Evolutionary conservation across 2,797 vertebrate species (phyloP), one percentile per base, ranked within the genome.

Genomic region (Trachurus trachurus): DNA sequence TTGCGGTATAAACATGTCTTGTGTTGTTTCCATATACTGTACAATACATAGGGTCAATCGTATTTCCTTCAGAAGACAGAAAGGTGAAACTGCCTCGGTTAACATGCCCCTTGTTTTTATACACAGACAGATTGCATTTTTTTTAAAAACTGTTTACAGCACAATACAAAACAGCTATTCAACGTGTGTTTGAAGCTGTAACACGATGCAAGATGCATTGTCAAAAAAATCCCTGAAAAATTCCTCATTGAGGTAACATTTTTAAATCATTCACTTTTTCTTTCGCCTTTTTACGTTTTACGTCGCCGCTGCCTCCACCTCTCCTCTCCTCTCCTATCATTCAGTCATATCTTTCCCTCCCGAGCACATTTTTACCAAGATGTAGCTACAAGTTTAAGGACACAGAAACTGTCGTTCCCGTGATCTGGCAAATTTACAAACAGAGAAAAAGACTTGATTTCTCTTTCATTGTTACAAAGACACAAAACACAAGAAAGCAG

Each of bases 1-100:
- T 99, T 97, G 96, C 95, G 93, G 98, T 99, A 98, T 97, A 98
- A 99, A 98, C 97, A 98, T 95, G 96, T 97, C 94, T 96, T 94
- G 95, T 95, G 96, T 96, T 96, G 96, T 93, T 96, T 97, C 93
- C 95, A 96, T 95, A 95, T 90, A 95, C 93, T 95, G 89, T 96
- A 93, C 96, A 96, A 94, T 94, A 93, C 93, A 95, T 94, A 94
- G 94, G 95, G 96, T 96, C 96, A 96, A 94, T 96, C 82, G 70
- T 77, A 87, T 96, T 96, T 96, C 96, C 96, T 97, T 98, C 97
- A 97, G 96, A 93, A 95, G 92, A 94, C 96, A 96, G 93, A 96
- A 97, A 96, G 93, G 93, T 94, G 88, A 97, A 94, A 83, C 96
- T 95, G 95, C 95, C 96, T 95, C 93, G 85, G 95, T 95, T 95